These are phyloP conservation scores for Mixornis gularis DNA, from an alignment of 2,113 vertebrate genomes.

Conservation along the genomic window DNA sequence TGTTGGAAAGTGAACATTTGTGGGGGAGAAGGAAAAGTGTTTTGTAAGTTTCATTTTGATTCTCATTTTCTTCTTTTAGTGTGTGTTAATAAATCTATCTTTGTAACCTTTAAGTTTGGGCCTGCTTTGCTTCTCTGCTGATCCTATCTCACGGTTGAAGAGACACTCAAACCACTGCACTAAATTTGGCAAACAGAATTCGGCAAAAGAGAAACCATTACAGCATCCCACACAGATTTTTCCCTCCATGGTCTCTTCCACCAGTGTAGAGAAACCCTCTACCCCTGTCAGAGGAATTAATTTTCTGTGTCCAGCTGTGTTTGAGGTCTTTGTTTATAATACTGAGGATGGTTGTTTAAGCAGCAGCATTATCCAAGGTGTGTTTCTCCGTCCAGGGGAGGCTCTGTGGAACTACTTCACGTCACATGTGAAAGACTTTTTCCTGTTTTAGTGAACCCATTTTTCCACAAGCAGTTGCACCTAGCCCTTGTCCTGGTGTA, in stretches of 20 bases:
- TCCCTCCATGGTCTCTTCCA: not conserved
- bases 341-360: not conserved
- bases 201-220: too few relatives aligned
- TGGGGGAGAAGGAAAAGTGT: too few relatives aligned
- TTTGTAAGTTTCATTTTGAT: too few relatives aligned
- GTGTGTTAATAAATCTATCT: too few relatives aligned
- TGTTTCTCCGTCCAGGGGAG: not conserved
- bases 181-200: too few relatives aligned
- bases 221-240: not conserved
- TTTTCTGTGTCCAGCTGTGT: not conserved
- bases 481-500: rapidly evolving
- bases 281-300: rapidly evolving
- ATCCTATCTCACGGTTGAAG: too few relatives aligned
- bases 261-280: not conserved
- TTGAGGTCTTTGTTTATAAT: not conserved
- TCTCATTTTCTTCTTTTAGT: too few relatives aligned
- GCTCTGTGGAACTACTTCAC: not conserved
- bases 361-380: not conserved
- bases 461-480: not conserved
- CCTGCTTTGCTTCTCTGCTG: too few relatives aligned
- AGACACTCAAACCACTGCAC: too few relatives aligned
- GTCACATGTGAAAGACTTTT: not conserved
- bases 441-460: not conserved
- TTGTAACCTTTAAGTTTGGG: too few relatives aligned
- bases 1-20: too few relatives aligned